phyloP scores from a whole-genome alignment of 2,888 invertebrate species.

The Nymphalis urticae region DNA sequence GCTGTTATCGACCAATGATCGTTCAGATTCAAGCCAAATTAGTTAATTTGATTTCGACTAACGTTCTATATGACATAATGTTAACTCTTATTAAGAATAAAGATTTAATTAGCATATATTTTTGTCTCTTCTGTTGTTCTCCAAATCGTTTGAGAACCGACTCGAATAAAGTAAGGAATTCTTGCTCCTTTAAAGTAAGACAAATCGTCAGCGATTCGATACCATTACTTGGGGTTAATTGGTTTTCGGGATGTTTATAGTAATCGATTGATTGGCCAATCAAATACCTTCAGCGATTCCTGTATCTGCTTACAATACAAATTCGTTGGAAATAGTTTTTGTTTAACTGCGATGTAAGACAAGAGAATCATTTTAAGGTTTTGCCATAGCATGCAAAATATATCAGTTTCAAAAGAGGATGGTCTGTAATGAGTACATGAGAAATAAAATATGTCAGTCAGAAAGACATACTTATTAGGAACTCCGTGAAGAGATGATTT shows the following conservation, averaged over 20 bases:
- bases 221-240: constrained; percentile 59
- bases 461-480: too few species aligned
- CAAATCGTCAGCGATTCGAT: constrained; percentile 42
- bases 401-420: too few species aligned
- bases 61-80: too few species aligned
- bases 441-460: too few species aligned
- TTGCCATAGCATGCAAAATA: too few species aligned
- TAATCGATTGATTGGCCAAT: constrained; percentile 72
- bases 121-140: neutral
- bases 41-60: too few species aligned
- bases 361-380: too few species aligned
- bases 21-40: too few species aligned
- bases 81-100: too few species aligned
- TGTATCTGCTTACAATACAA: constrained; percentile 13
- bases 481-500: too few species aligned
- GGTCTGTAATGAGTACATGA: too few species aligned
- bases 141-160: neutral
- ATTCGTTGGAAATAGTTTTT: neutral
- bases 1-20: too few species aligned
- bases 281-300: constrained; percentile 55
- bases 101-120: neutral
- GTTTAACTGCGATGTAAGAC: neutral
- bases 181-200: constrained; percentile 17
- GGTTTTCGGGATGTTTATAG: constrained; percentile 53
- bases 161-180: constrained; percentile 7